Base-by-base conservation (phyloP, 2,888 invertebrate genomes). In the Epinotia nisella region DNA sequence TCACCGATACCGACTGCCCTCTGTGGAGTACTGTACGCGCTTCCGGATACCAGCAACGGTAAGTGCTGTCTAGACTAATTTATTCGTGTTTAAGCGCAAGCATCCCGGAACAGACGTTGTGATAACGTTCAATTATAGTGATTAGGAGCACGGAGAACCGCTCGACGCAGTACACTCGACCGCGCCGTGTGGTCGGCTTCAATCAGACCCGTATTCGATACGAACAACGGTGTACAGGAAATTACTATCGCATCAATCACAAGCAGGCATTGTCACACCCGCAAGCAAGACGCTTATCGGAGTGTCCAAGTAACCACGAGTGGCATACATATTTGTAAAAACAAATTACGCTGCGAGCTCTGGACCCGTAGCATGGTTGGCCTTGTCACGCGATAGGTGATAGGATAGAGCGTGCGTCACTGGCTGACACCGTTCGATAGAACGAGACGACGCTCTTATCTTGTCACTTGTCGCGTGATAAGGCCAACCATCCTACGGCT, bases 221-320 rank as follows among this genome's bases (percentile, higher is more conserved):
- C 93, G 84, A 89, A 80, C 90, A 92, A 92, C 93, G 92, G 93
- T 92, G 83, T 83, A 81, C 80, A 81, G 83, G 80, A 88, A 85
- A 92, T 92, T 91, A 88, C 90, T 87, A 87, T 87, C 91, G 76
- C 90, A 91, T 92, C 91, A 90, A 91, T 92, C 91, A 90, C 84
- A 78, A 78, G 76, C 79, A 81, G 83, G 84, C 85, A 90, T 91
- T 92, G 92, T 91, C 90, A 88, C 89, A 85, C 83, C 83, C 81
- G 84, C 78, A 79, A 81, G 86, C 85, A 83, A 84, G 84, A 84
- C 73, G 75, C 76, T 78, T 82, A 82, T 82, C 76, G 76, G 76
- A 78, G 77, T 80, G 77, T 64, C 62, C 61, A 67, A 67, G 67
- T 71, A 76, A 67, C 71, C 74, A 71, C 72, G 72, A 71, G 67